Evolutionary conservation across 2,113 vertebrate genomes (phyloP).

Genomic region (Octodon degus): DNA sequence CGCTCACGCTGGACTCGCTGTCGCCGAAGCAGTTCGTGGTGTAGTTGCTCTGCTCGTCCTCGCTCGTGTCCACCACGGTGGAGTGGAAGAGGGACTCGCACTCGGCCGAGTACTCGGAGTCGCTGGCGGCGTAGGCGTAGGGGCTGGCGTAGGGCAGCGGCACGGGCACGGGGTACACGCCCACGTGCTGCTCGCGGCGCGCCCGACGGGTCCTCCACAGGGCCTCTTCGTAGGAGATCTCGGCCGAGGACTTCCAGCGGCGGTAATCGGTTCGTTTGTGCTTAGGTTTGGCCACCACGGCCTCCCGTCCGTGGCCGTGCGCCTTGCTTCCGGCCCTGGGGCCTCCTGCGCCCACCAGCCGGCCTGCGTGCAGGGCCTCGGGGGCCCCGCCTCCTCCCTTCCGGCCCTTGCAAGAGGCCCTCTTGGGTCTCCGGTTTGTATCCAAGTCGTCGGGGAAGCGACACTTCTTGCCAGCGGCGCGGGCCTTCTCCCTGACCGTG

Average conservation of each 20-base stretch:
- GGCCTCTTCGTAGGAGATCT: slow-evolving; percentile 90
- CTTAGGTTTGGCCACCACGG: slow-evolving; percentile 92
- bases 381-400: slow-evolving; percentile 80
- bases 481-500: slow-evolving; percentile 85
- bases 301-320: slow-evolving; percentile 87
- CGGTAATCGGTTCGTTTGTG: slow-evolving; percentile 92
- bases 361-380: slow-evolving; percentile 82
- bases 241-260: slow-evolving; percentile 87
- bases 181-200: slow-evolving; percentile 84
- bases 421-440: slow-evolving; percentile 88
- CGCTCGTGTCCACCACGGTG: slow-evolving; percentile 95
- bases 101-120: slow-evolving; percentile 97
- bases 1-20: slow-evolving; percentile 94
- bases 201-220: slow-evolving; percentile 86
- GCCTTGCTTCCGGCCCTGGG: slow-evolving; percentile 71
- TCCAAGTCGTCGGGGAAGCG: slow-evolving; percentile 88
- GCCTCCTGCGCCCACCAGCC: slow-evolving; percentile 76
- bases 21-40: slow-evolving; percentile 97
- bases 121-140: slow-evolving; percentile 90
- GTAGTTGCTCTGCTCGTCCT: slow-evolving; percentile 94
- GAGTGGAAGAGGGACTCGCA: slow-evolving; percentile 96
- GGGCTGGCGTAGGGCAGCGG: slow-evolving; percentile 86
- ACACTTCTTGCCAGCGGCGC: slow-evolving; percentile 84
- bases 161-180: slow-evolving; percentile 79
- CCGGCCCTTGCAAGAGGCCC: slow-evolving; percentile 84